These are phyloP conservation scores for Zaprionus gabonicus DNA, from an alignment of 1,140 invertebrate genomes.

Conservation along the genomic window DNA sequence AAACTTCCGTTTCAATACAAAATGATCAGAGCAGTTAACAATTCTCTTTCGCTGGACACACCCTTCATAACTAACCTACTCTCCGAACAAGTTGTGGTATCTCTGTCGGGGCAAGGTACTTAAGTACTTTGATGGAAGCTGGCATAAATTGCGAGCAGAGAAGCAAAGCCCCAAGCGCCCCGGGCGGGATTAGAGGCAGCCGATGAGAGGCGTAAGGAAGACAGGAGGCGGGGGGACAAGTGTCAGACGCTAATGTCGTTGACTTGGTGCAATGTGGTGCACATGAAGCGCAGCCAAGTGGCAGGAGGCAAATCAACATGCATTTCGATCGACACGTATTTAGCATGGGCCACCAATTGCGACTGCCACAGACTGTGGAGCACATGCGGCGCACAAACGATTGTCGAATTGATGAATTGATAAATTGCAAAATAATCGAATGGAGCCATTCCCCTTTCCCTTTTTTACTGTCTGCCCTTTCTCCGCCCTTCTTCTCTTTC, in stretches of 20 bases:
- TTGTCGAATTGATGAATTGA: conserved; percentile 49
- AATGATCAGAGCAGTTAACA: not conserved
- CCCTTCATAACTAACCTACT: not conserved
- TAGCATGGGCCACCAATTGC: conserved; percentile 60
- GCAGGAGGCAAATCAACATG: conserved; percentile 56
- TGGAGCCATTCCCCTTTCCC: conserved; percentile 17
- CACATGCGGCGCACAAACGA: conserved; percentile 1
- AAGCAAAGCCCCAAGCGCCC: conserved; percentile 48
- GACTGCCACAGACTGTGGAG: conserved; percentile 9
- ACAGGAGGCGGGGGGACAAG: conserved; percentile 23
- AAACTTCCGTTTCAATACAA: no score
- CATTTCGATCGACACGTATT: conserved; percentile 78
- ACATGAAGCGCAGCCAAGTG: conserved; percentile 36
- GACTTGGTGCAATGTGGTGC: conserved; percentile 33
- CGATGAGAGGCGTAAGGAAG: not conserved
- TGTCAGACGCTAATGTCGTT: conserved; percentile 28
- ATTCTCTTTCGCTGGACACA: not conserved
- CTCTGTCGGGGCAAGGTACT: not conserved
- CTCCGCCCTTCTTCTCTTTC: not conserved
- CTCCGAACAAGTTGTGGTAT: not conserved
- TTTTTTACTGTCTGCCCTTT: not conserved
- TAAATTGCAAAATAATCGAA: conserved; percentile 80
- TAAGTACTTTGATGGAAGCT: conserved; percentile 57
- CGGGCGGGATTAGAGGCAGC: conserved; percentile 65
- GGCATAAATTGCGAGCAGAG: conserved; percentile 61